phyloP scores from a whole-genome alignment of 2,888 invertebrate genomes.

The Metacarcinus magister region DNA sequence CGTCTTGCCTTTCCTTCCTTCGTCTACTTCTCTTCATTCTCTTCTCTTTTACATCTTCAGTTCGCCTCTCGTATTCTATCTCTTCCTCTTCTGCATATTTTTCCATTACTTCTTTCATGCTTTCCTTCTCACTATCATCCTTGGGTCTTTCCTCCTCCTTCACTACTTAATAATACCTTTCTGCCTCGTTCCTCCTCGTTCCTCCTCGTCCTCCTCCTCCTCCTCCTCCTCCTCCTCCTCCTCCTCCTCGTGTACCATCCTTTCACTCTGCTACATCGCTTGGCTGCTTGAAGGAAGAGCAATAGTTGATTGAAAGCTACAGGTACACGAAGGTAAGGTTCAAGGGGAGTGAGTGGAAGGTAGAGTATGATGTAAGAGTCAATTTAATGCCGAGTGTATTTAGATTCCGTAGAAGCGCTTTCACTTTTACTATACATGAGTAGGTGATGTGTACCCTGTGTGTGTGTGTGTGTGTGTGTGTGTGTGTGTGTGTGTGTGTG shows the following conservation, averaged over 20 bases:
- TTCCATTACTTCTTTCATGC: neutral
- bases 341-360: neutral
- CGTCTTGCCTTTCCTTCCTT: neutral
- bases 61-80: neutral
- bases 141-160: neutral
- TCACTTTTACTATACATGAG: neutral
- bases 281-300: neutral
- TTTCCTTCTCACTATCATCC: neutral
- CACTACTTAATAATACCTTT: neutral
- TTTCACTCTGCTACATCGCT: neutral
- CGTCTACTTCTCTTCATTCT: neutral
- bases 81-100: neutral
- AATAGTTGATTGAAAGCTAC: neutral
- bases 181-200: too few relatives aligned
- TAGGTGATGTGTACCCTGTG: neutral
- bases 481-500: conserved; percentile 36
- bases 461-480: neutral
- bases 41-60: neutral
- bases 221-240: neutral
- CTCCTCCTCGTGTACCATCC: neutral
- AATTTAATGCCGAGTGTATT: neutral
- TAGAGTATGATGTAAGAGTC: neutral
- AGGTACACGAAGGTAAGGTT: neutral
- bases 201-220: neutral
- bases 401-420: neutral